phyloP scores from a whole-genome alignment of 92 coral and sea anemone genomes.

The Parazoanthus swiftii region DNA sequence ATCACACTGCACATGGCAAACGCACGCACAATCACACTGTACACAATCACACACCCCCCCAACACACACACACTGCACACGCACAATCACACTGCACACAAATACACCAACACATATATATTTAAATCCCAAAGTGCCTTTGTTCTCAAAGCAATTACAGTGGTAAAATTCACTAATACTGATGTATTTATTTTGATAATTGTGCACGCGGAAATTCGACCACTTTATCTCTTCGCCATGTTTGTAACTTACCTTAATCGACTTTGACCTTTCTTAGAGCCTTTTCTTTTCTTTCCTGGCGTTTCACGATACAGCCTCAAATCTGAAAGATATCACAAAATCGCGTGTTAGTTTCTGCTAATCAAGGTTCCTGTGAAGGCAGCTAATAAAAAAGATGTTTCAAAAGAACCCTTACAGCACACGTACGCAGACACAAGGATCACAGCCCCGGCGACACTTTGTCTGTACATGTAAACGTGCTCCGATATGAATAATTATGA shows the following conservation, averaged over 20 bases:
- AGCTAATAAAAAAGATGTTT: neutral
- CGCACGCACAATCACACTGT: too few relatives aligned
- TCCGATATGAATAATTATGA: too few relatives aligned
- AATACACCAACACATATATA: neutral
- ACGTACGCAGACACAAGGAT: too few relatives aligned
- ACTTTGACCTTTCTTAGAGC: conserved; percentile 49
- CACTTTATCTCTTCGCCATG: neutral
- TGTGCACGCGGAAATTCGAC: too few relatives aligned
- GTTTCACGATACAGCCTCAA: conserved; percentile 76
- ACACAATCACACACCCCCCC: too few relatives aligned
- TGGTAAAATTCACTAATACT: neutral
- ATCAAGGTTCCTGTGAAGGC: neutral
- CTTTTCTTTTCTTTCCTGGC: conserved; percentile 57
- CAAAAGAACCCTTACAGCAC: neutral
- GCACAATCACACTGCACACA: neutral
- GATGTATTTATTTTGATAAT: neutral
- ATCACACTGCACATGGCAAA: neutral
- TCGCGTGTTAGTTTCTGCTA: neutral
- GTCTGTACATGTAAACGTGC: neutral
- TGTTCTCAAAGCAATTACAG: neutral
- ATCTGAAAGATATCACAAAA: conserved; percentile 48
- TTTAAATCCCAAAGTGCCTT: neutral
- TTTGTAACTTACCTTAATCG: conserved; percentile 26
- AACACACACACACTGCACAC: neutral
- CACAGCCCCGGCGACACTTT: too few relatives aligned